phyloP scores from a whole-genome alignment of 2,113 vertebrate genomes.

The Carassius gibelio region DNA sequence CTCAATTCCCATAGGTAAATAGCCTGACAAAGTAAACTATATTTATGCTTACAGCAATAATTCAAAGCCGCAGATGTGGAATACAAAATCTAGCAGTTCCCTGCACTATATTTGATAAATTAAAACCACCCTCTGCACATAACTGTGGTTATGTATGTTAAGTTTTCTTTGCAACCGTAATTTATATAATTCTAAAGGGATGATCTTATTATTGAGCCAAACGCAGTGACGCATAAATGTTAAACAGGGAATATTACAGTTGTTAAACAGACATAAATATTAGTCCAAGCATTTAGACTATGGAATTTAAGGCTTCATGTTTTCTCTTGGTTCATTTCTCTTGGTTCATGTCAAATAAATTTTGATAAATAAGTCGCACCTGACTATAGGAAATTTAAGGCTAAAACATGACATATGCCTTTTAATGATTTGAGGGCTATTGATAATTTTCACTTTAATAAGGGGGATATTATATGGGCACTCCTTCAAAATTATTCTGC shows the following conservation, averaged over 20 bases:
- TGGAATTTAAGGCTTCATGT: not conserved
- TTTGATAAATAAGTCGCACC: no score
- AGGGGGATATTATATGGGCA: not conserved
- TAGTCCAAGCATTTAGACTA: constrained; percentile 17
- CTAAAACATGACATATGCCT: constrained; percentile 4
- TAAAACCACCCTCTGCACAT: not conserved
- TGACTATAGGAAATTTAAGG: not conserved
- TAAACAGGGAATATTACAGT: constrained; percentile 44
- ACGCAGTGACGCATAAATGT: constrained; percentile 47
- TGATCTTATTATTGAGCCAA: constrained; percentile 55
- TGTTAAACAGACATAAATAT: constrained; percentile 40
- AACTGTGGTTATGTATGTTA: constrained; percentile 40
- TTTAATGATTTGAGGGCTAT: constrained; percentile 1
- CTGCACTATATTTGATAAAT: constrained; percentile 26
- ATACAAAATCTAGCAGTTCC: not conserved
- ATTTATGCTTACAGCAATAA: constrained; percentile 15
- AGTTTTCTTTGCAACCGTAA: constrained; percentile 1
- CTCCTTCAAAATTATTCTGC: not conserved
- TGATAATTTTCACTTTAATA: constrained; percentile 2
- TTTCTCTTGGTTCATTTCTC: no score
- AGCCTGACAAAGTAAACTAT: constrained; percentile 29
- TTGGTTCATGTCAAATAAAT: no score
- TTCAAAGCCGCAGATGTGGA: constrained; percentile 2
- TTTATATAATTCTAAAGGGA: constrained; percentile 23
- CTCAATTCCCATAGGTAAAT: not conserved